These are phyloP conservation scores for Anodontia alba DNA, from an alignment of 2,888 invertebrate species.

Conservation along the genomic window DNA sequence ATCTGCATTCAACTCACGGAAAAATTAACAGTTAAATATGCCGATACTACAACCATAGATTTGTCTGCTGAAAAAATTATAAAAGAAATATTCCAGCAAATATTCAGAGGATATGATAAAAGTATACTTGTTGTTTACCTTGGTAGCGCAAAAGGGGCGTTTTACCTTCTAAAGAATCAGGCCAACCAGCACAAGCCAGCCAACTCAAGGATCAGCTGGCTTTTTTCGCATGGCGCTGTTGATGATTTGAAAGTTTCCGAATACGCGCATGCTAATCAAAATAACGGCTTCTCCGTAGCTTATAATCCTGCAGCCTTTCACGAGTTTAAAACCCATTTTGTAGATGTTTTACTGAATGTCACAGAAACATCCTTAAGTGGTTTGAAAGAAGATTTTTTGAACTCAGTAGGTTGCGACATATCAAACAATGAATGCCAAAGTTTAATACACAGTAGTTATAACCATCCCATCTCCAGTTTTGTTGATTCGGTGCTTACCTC, in stretches of 20 bases:
- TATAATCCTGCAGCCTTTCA: neutral
- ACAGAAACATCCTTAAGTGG: neutral
- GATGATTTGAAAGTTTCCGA: neutral
- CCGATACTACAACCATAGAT: neutral
- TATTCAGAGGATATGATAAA: slow-evolving; percentile 16
- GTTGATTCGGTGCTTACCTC: neutral
- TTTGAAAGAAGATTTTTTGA: neutral
- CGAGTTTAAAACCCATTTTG: neutral
- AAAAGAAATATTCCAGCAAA: slow-evolving; percentile 6
- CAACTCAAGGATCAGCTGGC: slow-evolving; percentile 36
- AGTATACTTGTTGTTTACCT: slow-evolving; percentile 43
- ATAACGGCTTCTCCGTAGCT: neutral
- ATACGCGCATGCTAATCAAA: neutral
- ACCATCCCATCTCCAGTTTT: neutral
- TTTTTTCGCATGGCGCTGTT: slow-evolving; percentile 18
- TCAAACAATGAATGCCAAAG: neutral
- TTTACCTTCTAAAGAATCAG: neutral
- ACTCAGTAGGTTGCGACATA: neutral
- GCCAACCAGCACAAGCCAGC: neutral
- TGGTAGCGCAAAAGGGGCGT: slow-evolving; percentile 20
- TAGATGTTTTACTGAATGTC: neutral
- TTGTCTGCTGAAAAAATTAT: neutral
- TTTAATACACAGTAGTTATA: neutral
- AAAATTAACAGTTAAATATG: neutral
- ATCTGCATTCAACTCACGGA: slow-evolving; percentile 42